Base-by-base conservation (phyloP, 2,888 invertebrate species). In the Autographa pulchrina region DNA sequence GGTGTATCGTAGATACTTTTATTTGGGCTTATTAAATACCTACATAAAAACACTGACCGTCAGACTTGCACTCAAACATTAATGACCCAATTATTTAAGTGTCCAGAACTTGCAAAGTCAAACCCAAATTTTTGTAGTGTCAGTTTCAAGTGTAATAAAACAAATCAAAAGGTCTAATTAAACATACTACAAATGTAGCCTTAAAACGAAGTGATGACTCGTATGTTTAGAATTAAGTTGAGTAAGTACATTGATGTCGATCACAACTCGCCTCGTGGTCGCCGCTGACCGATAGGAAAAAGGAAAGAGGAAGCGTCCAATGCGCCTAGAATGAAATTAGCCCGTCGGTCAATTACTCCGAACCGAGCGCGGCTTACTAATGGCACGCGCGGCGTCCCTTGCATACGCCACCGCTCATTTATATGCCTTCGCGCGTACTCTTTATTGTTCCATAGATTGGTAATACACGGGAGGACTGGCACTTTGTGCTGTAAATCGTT, bases 401-500 rank as follows among this genome's bases (percentile, higher is more conserved):
- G 95, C 92, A 94, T 95, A 93, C 94, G 89, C 85, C 91, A 90
- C 90, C 88, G 90, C 92, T 94, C 92, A 95, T 96, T 94, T 90
- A 91, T 94, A 95, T 96, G 94, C 95, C 88, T 84, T 80, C 80
- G 81, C 88, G 92, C 92, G 89, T 88, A 89, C 92, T 90, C 92
- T 95, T 95, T 96, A 96, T 96, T 95, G 95, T 96, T 95, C 93
- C 92, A 94, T 94, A 93, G 95, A 93, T 95, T 88, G 94, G 94
- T 96, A 96, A 95, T 96, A 96, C 95, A 96, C 94, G 93, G 92
- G 92, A 93, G 94, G 94, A 95, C 94, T 93, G 94, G 91, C 95
- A 94, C 92, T 95, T 94, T 93, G 92, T 90, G 93, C 94, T 95
- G 95, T 96, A 96, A 96, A 94, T 93, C 93, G 94, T 93, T 94